A percentile compares a stretch with the other conserved stretches of the same genome.
phyloP scores from a whole-genome alignment of 2,113 vertebrate species.

The Tauraco erythrolophus region DNA sequence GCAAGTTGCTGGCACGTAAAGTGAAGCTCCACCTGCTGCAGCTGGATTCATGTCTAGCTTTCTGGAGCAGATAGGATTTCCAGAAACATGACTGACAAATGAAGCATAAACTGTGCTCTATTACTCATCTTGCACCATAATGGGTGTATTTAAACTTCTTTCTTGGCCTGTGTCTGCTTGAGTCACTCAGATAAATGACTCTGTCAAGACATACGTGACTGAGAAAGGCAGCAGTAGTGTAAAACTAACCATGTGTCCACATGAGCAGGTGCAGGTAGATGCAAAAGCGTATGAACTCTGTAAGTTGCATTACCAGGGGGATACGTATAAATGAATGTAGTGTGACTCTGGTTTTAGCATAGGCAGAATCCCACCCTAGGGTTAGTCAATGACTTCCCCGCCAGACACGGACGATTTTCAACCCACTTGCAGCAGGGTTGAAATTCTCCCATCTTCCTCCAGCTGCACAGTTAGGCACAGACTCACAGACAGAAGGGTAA shows the following conservation, averaged over 20 bases:
- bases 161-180: not conserved
- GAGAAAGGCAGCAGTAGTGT: not conserved
- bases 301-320: not conserved
- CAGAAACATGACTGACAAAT: constrained; percentile 25
- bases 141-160: not conserved
- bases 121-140: constrained; percentile 18
- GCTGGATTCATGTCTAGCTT: constrained; percentile 13
- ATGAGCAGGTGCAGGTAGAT: not conserved
- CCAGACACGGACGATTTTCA: not conserved
- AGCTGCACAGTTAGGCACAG: not conserved
- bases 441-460: not conserved
- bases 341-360: not conserved
- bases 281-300: not conserved
- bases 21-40: constrained; percentile 25
- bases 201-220: not conserved
- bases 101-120: not conserved
- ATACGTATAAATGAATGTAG: not conserved
- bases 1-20: not conserved
- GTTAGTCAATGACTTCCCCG: not conserved
- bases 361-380: not conserved
- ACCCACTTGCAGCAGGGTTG: not conserved
- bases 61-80: constrained; percentile 12
- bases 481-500: not conserved
- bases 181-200: not conserved
- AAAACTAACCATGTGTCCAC: not conserved